phyloP scores from a whole-genome alignment of 2,113 vertebrate species.

The Bubo scandiacus region DNA sequence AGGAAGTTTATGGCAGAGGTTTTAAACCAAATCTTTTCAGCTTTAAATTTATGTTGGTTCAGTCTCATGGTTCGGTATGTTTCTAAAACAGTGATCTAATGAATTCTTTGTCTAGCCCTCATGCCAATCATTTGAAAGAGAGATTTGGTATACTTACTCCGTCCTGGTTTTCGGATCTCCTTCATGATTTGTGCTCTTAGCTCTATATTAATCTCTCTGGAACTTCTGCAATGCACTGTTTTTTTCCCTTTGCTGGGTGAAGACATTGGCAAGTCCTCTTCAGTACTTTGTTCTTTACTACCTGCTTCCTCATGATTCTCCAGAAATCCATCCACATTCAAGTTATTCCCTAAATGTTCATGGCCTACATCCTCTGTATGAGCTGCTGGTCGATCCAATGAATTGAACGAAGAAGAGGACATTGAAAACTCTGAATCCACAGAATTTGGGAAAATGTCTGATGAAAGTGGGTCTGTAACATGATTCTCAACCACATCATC shows the following conservation, averaged over 20 bases:
- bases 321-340: conserved; percentile 60
- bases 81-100: neutral
- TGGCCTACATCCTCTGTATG: conserved; percentile 66
- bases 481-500: conserved; percentile 84
- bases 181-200: conserved; percentile 89
- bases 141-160: conserved; percentile 81
- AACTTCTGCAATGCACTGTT: conserved; percentile 77
- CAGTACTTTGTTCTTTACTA: conserved; percentile 66
- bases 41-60: neutral
- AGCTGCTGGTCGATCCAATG: conserved; percentile 69
- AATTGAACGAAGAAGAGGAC: conserved; percentile 60
- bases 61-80: neutral
- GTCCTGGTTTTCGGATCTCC: conserved; percentile 94
- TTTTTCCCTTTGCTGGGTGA: conserved; percentile 83
- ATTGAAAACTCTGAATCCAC: conserved; percentile 70
- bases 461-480: conserved; percentile 76
- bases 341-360: conserved; percentile 71
- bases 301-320: conserved; percentile 69
- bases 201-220: conserved; percentile 87
- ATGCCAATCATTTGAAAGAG: neutral
- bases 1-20: neutral
- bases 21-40: neutral
- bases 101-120: neutral
- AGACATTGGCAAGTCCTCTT: conserved; percentile 73
- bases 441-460: conserved; percentile 62